phyloP scores from a whole-genome alignment of 2,797 vertebrate genomes.

The Zenarchopterus dispar region DNA sequence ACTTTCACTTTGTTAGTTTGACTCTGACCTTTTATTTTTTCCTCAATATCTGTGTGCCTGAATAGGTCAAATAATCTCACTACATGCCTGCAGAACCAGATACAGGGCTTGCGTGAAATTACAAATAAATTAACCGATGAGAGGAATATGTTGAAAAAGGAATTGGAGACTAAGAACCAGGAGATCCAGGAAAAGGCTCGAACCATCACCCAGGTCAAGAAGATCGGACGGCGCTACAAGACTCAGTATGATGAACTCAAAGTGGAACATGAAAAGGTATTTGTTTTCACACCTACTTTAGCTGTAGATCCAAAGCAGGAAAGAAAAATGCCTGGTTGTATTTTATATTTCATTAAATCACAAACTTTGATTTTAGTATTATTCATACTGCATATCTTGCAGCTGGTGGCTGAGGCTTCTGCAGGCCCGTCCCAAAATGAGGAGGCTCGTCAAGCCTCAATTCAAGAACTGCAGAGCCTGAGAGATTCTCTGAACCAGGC shows the following conservation, averaged over 20 bases:
- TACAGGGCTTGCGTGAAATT: conserved; percentile 88
- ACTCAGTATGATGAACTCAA: conserved; percentile 98
- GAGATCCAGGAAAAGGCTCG: conserved; percentile 91
- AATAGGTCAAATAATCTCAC: conserved; percentile 85
- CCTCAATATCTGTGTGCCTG: neutral
- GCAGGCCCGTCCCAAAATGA: conserved; percentile 85
- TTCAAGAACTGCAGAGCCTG: conserved; percentile 89
- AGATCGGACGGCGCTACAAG: conserved; percentile 96
- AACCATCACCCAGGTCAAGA: conserved; percentile 97
- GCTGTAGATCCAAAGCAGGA: neutral
- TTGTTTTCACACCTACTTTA: neutral
- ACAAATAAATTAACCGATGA: conserved; percentile 84
- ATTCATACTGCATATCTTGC: neutral
- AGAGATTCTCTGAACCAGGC: conserved; percentile 87
- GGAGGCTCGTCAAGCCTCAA: conserved; percentile 87
- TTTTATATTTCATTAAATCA: rapidly evolving
- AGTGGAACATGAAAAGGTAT: conserved; percentile 89
- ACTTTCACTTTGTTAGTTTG: neutral
- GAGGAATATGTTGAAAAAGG: conserved; percentile 86
- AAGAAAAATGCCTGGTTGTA: neutral
- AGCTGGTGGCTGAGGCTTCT: conserved; percentile 85
- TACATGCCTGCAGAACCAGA: conserved; percentile 87
- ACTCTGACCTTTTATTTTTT: neutral
- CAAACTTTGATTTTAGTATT: neutral
- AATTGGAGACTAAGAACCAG: conserved; percentile 84